These are phyloP conservation scores for Syrphus vitripennis DNA, from an alignment of 2,888 invertebrate genomes.

Conservation along the genomic window DNA sequence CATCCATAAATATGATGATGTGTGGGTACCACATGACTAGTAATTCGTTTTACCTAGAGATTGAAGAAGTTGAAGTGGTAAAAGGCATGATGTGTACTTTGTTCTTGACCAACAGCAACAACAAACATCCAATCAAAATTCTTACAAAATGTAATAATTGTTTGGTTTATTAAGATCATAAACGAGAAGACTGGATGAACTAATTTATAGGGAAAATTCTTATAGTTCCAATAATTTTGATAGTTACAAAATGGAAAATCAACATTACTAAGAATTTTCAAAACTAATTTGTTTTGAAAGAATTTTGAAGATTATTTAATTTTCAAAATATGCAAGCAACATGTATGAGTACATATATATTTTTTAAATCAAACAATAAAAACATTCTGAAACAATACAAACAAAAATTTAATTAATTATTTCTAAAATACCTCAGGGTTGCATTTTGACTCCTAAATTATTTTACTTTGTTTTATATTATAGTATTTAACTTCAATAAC, in stretches of 20 bases:
- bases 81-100: slow-evolving; percentile 16
- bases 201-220: background rate
- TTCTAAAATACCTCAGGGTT: background rate
- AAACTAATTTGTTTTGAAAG: background rate
- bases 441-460: background rate
- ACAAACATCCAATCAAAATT: slow-evolving; percentile 56
- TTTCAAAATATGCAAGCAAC: background rate
- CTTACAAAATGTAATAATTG: slow-evolving; percentile 34
- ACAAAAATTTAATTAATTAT: too few species aligned
- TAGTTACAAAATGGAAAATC: background rate
- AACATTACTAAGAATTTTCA: background rate
- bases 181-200: background rate
- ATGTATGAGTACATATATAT: too few species aligned
- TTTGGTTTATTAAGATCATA: background rate
- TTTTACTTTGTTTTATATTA: background rate
- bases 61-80: slow-evolving; percentile 14
- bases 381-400: too few species aligned
- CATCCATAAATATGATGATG: slow-evolving; percentile 23
- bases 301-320: background rate
- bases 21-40: background rate
- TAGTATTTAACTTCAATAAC: too few species aligned
- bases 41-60: background rate
- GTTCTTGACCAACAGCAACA: slow-evolving; percentile 23
- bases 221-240: background rate
- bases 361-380: too few species aligned